phyloP scores from a whole-genome alignment of 2,888 invertebrate species.

The Cheilosia vernalis region DNA sequence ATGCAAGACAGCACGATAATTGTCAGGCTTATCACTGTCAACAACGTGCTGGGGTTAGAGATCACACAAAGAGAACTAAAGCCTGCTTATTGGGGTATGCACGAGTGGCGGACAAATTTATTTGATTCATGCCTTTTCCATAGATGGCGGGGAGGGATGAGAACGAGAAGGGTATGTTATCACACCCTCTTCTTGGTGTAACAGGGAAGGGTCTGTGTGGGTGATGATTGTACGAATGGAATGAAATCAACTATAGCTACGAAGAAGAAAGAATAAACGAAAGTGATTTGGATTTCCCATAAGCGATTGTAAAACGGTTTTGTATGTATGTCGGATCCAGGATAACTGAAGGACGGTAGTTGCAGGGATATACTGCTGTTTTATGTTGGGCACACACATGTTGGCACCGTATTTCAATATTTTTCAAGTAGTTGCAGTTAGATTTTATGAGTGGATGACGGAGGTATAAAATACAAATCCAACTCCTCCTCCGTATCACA shows the following conservation, averaged over 20 bases:
- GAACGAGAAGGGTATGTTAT: conserved; percentile 42
- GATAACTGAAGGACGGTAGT: neutral
- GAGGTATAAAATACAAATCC: neutral
- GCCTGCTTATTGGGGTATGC: conserved; percentile 40
- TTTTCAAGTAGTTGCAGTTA: conserved; percentile 42
- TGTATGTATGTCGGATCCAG: conserved; percentile 3
- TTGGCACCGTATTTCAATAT: conserved; percentile 49
- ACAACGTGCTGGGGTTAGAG: conserved; percentile 56
- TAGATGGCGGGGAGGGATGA: conserved; percentile 30
- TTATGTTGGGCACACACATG: conserved; percentile 40
- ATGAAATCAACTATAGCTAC: conserved; percentile 13
- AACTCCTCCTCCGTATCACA: neutral
- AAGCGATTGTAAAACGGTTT: conserved; percentile 62
- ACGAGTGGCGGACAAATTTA: conserved; percentile 59
- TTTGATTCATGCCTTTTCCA: conserved; percentile 72
- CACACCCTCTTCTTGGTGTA: conserved; percentile 15
- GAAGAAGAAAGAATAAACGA: conserved; percentile 31
- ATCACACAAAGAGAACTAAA: conserved; percentile 59
- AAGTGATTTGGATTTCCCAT: conserved; percentile 63
- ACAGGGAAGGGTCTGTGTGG: neutral
- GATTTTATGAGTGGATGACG: conserved; percentile 34
- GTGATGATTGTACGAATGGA: neutral
- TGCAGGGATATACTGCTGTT: conserved; percentile 30
- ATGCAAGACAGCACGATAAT: conserved; percentile 42
- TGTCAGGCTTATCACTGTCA: conserved; percentile 65